Conservation (phyloP, 2,113 vertebrate species). For the Calidris pugnax region DNA sequence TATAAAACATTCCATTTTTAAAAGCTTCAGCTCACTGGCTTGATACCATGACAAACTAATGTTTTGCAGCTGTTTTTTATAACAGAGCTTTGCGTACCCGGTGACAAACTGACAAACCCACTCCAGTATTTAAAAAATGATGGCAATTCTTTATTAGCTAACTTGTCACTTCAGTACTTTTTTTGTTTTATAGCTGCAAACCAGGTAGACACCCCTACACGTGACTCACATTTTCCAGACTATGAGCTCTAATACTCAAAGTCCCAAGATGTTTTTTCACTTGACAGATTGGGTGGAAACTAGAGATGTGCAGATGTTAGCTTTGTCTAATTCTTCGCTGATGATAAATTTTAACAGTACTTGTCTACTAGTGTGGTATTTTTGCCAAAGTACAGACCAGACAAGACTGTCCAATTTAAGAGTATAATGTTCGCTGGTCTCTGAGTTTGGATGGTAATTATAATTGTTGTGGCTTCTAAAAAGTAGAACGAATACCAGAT, state of each 20-base stretch:
- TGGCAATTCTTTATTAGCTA: neutral
- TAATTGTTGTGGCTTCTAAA: neutral
- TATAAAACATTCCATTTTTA: neutral
- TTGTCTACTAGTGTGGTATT: neutral
- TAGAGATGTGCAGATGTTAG: neutral
- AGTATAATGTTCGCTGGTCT: neutral
- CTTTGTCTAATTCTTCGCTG: neutral
- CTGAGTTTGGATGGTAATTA: neutral
- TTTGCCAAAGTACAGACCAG: neutral
- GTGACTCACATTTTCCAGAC: neutral
- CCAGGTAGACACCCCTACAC: neutral
- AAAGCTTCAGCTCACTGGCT: neutral
- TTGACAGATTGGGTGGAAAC: neutral
- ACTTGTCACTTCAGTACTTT: neutral
- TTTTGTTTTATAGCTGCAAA: neutral
- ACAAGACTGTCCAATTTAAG: neutral
- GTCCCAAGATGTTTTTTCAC: neutral
- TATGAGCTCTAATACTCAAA: neutral
- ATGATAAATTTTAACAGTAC: neutral
- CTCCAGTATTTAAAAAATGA: neutral
- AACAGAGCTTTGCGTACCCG: neutral
- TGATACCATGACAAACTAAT: neutral
- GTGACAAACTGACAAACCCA: neutral
- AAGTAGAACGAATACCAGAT: neutral
- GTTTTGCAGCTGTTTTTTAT: neutral